Evolutionary conservation across 2,888 invertebrate species (phyloP).

Genomic region (Tridacna gigas): DNA sequence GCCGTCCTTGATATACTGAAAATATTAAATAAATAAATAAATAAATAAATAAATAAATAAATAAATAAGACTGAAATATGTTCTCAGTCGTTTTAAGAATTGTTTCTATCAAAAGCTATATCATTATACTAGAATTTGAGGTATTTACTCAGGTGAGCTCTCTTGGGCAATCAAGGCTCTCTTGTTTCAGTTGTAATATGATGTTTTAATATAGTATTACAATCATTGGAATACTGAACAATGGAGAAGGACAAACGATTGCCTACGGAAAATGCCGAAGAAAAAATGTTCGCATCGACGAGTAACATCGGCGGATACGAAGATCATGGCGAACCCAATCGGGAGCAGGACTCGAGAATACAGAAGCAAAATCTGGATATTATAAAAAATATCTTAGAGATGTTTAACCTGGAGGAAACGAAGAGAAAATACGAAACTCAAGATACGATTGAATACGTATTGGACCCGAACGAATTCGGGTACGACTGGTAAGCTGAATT

Average conservation of each 20-base stretch:
- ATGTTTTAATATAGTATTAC: too few relatives aligned
- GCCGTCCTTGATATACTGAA: too few relatives aligned
- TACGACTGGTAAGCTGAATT: constrained; percentile 62
- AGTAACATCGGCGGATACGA: constrained; percentile 38
- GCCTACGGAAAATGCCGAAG: constrained; percentile 22
- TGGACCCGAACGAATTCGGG: constrained; percentile 66
- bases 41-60: too few relatives aligned
- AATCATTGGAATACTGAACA: not conserved
- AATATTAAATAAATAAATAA: too few relatives aligned
- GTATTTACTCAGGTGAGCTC: too few relatives aligned
- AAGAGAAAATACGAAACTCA: constrained; percentile 61
- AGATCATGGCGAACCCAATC: not conserved
- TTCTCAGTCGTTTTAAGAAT: too few relatives aligned
- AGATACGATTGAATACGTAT: constrained; percentile 59
- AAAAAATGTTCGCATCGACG: constrained; percentile 47
- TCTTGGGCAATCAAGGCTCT: too few relatives aligned
- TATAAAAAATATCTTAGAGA: constrained; percentile 58
- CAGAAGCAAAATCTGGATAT: constrained; percentile 54
- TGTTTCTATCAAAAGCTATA: too few relatives aligned
- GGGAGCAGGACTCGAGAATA: constrained; percentile 45
- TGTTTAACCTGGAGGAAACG: constrained; percentile 64
- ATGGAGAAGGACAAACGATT: constrained; percentile 23
- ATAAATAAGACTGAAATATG: too few relatives aligned
- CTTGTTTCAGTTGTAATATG: too few relatives aligned
- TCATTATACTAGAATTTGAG: too few relatives aligned